Base-by-base conservation (phyloP, 1,140 invertebrate genomes). In the Acromyrmex charruanus region DNA sequence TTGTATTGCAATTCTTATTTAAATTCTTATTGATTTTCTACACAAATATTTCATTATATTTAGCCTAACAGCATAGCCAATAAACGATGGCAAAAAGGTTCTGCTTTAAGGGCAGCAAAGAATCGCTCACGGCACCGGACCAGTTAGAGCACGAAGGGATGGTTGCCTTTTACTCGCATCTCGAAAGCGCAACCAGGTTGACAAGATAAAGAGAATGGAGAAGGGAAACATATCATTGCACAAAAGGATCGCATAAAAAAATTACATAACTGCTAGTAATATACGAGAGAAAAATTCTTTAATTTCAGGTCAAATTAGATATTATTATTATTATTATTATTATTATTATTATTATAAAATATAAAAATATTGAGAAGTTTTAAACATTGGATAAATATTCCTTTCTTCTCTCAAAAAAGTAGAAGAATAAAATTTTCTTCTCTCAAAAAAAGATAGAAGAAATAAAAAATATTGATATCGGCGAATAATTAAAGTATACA, bases 61-160 rank as follows among this genome's bases (percentile, higher is more conserved):
- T 44, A 9, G 2, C 39, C 35, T 39, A 39, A 39, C 35, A 39
- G 7, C 3, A 58, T 18, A 18, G 55, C n/a, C n/a, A 7, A 68
- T 85, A 51, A 61, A 87, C 3, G 65, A n/a, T 1, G 31, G 14
- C 53, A 82, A 72, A 72, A 71, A 82, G 68, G 18, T 59, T 82
- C 55, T 7, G 55, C 68, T 82, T 82, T 74, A 82, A 82, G 55
- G 39, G 39, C 16, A 53, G n/a, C 79, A 21, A 59, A 12, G 44
- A 74, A 18, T 74, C 55, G 68, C 49, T 39, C 2, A 21, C 55
- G 53, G 68, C 53, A 72, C 10, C 21, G 35, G 21, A 16, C 35
- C 35, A 82, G 28, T 72, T 53, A 72, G 16, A 49, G 14, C 25
- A 61, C 12, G 18, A 72, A 59, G 10, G 18, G 39, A 12, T 59